A percentile compares a stretch with the other conserved stretches of the same genome.
phyloP scores from a whole-genome alignment of 2,113 vertebrate species.

The Xerus inauris region DNA sequence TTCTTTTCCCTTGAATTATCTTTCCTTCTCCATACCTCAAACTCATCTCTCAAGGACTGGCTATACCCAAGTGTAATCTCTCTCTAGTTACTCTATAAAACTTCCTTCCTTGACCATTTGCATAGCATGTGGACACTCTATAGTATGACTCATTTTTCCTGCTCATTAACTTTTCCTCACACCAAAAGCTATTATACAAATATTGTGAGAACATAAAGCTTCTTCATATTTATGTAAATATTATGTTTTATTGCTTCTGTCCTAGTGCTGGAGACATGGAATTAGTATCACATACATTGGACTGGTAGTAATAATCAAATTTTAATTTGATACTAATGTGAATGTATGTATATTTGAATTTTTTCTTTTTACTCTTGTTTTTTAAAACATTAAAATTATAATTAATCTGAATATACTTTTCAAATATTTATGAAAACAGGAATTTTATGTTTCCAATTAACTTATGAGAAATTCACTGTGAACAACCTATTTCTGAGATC shows the following conservation, averaged over 20 bases:
- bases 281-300: background rate
- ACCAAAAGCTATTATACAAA: background rate
- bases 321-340: background rate
- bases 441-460: background rate
- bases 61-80: background rate
- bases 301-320: background rate
- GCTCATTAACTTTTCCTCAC: background rate
- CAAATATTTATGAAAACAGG: background rate
- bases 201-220: background rate
- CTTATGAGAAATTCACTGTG: background rate
- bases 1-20: background rate
- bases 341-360: background rate
- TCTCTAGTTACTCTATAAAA: background rate
- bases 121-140: background rate
- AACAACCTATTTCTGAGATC: background rate
- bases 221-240: background rate
- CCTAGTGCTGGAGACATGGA: background rate
- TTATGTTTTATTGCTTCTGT: background rate
- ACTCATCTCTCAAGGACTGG: background rate
- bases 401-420: background rate
- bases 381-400: background rate
- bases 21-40: background rate
- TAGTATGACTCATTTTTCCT: background rate
- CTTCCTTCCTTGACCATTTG: background rate
- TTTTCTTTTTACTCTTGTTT: background rate